Conservation (phyloP, 2,797 vertebrate genomes). For the Chelonia mydas region DNA sequence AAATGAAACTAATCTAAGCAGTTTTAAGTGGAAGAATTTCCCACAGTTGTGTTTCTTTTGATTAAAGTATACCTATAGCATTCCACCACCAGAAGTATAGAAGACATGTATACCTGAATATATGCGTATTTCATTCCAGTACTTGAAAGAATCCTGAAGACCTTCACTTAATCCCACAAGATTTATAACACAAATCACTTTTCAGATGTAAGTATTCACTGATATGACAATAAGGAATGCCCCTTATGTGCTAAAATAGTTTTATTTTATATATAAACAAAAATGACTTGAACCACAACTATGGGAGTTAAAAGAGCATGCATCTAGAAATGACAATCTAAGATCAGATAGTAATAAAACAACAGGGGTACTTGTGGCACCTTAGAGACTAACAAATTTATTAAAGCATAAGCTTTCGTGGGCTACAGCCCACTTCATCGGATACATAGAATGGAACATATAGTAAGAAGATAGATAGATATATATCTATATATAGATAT, state of each 20-base stretch:
- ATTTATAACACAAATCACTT: neutral
- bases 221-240: neutral
- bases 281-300: constrained; percentile 30
- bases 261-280: constrained; percentile 20
- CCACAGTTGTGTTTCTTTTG: neutral
- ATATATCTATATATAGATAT: no score
- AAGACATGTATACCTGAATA: neutral
- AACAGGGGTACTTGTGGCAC: no score
- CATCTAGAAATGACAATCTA: constrained; percentile 16
- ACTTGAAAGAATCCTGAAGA: constrained; percentile 1
- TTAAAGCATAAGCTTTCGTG: no score
- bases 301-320: constrained; percentile 11
- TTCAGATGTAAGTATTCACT: neutral
- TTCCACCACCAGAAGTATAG: constrained; percentile 5
- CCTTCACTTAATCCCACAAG: neutral
- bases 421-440: no score
- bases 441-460: no score
- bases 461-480: no score
- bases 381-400: no score
- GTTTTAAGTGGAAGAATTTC: neutral
- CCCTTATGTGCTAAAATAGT: neutral
- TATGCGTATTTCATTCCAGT: constrained; percentile 6
- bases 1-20: neutral
- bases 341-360: neutral
- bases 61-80: neutral